Base-by-base conservation (phyloP, 2,113 vertebrate species). In the Coregonus clupeaformis region DNA sequence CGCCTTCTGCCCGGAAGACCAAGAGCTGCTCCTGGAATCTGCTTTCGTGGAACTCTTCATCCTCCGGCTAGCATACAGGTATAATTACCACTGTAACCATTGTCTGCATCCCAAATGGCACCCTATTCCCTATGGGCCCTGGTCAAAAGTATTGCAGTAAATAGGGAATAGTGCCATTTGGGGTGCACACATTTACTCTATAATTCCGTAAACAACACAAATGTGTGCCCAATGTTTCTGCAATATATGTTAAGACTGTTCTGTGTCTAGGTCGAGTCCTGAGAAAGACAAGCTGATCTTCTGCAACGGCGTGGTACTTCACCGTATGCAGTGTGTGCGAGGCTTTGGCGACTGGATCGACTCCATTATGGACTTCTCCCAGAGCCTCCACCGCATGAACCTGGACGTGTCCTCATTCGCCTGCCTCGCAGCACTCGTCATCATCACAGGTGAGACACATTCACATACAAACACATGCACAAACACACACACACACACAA, bases 1-100 rank as follows among this genome's bases (percentile, higher is more conserved):
- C 0, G 94, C 95, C 70, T 94, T 97, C 81, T 94, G 93, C 64
- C 79, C 87, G 0, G 93, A 96, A 3, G 97, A 98, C 88, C 96
- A 96, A 90, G 95, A 97, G 79, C 91, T 98, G 52, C 92, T 98
- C 27, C 90, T 97, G 29, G 96, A 98, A 59, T 97, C 95, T 0
- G 93, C 96, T 60, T 97, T 98, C 83, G 89, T 98, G n/a, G 97
- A 97, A 84, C 95, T 97, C 78, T 97, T 97, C 75, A 95, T 97
- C 82, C 94, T 98, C 18, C 94, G 97, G 57, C 87, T 98, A n/a
- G 97, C 97, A 0, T 97, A 97, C 89, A 95, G 95, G 96, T 97
- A 74, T 74, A 86, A 52, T 18, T 20, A 2, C 22, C 25, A 59
- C 6, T 24, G 36, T 42, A 42, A 42, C 36, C 3, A 69, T 18